Evolutionary conservation across 1,140 invertebrate genomes (phyloP).

Genomic region (Holotrichia oblita): DNA sequence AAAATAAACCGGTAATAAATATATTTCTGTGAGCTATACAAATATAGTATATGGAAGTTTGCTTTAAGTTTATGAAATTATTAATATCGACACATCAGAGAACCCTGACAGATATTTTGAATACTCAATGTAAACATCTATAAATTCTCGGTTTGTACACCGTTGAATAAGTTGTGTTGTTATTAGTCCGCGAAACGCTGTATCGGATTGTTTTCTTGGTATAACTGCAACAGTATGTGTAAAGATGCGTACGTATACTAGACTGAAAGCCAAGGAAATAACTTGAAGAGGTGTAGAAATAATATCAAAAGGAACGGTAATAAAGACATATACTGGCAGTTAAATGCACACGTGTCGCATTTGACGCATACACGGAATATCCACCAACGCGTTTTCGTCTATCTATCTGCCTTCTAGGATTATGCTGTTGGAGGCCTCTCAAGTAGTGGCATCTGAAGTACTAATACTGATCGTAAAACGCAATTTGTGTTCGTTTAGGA

Average conservation of each 20-base stretch:
- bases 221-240: background rate
- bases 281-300: slow-evolving; percentile 22
- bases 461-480: background rate
- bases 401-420: slow-evolving; percentile 4
- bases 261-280: background rate
- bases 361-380: slow-evolving; percentile 14
- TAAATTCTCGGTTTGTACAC: slow-evolving; percentile 2
- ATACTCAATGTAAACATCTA: background rate
- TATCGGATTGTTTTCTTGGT: background rate
- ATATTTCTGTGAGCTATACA: background rate
- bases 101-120: slow-evolving; percentile 24
- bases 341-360: slow-evolving; percentile 6
- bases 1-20: slow-evolving; percentile 6
- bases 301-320: slow-evolving; percentile 29
- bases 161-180: too few relatives aligned
- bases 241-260: too few relatives aligned
- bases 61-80: background rate
- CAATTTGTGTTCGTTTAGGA: slow-evolving; percentile 5
- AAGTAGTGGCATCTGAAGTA: background rate
- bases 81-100: slow-evolving; percentile 28
- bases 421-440: background rate
- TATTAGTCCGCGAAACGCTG: background rate
- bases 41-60: background rate
- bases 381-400: background rate
- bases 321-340: slow-evolving; percentile 24